Base-by-base conservation (phyloP, 2,797 vertebrate genomes). In the Lindbergichthys nudifrons region DNA sequence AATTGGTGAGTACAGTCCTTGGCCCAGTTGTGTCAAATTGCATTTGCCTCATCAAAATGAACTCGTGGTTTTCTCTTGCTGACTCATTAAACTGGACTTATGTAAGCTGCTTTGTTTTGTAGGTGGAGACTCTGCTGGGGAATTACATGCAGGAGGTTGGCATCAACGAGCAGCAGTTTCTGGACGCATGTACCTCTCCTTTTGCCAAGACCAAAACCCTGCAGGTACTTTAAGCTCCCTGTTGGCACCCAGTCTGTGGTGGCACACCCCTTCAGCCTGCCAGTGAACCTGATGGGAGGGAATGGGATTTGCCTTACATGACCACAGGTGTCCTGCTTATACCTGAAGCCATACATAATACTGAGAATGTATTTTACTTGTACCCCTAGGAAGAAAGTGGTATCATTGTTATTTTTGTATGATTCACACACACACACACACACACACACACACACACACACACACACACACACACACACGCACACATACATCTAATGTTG, bases 71-170 rank as follows among this genome's bases (percentile, higher is more conserved):
- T 68, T 43, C 30, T 81, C 39, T 51, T 80, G 78, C 69, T 84
- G 77, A 85, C 50, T 88, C 58, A 68, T 65, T 39, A 48, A 9
- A 50, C 46, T 57, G 61, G 41, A 61, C 67, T 81, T 30, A 70
- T 73, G 46, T 81, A 73, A 86, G 70, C 78, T 80, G 65, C 73
- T 88, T 82, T 85, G 21, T 65, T 75, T 63, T 86, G 62, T 23
- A 99, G 98, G 98, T 97, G 91, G 98, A 99, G 93, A 97, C 94
- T 73, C 90, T 99, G 70, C 79, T 99, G 80, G 96, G 97, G 87
- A 94, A 93, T 90, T 97, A 97, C 84, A 96, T 98, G 92, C 96
- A 96, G 90, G 98, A 99, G 89, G 96, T 99, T 84, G 98, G 98
- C 87, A 98, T 99, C 89, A 96, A 95, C 54, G 98, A 99, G 90